Base-by-base conservation (phyloP, 2,113 vertebrate species). In the Scophthalmus maximus region DNA sequence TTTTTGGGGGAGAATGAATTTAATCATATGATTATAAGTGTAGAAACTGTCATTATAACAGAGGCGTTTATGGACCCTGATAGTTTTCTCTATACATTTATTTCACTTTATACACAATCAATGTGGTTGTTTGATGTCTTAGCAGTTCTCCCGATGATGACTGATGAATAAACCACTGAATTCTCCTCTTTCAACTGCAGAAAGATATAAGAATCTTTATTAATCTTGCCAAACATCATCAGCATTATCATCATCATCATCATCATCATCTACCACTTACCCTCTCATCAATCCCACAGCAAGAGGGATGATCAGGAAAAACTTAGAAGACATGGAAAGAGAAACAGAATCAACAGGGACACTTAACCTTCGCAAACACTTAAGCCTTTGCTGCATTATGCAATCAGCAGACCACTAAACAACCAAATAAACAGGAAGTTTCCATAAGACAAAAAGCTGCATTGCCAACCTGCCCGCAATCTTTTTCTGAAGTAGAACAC, bases 61-160 rank as follows among this genome's bases (percentile, higher is more conserved):
- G n/a, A n/a, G n/a, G n/a, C n/a, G n/a, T n/a, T n/a, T n/a, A n/a
- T n/a, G n/a, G n/a, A n/a, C n/a, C n/a, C n/a, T n/a, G n/a, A n/a
- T n/a, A n/a, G n/a, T n/a, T n/a, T n/a, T n/a, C n/a, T n/a, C n/a
- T n/a, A n/a, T n/a, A n/a, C n/a, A n/a, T n/a, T n/a, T n/a, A n/a
- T n/a, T n/a, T n/a, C 42, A 83, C 87, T 87, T 32, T 92, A 91
- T 27, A 91, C 1, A 72, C 87, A 87, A 2, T 81, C 59, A 26
- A 38, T 23, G 11, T 53, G 8, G 49, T 5, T 15, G 4, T 29
- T 11, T 60, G 26, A 50, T 50, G 17, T 68, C 55, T 63, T 20
- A 8, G 53, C 50, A 7, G 64, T 30, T 51, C 22, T 73, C 14
- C 15, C 61, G 51, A 88, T 40, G 26, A 76, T 17, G 53, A 89